A percentile compares a stretch with the other conserved stretches of the same genome.
Evolutionary conservation across 2,113 vertebrate species (phyloP).

Genomic region (Litocranius walleri): DNA sequence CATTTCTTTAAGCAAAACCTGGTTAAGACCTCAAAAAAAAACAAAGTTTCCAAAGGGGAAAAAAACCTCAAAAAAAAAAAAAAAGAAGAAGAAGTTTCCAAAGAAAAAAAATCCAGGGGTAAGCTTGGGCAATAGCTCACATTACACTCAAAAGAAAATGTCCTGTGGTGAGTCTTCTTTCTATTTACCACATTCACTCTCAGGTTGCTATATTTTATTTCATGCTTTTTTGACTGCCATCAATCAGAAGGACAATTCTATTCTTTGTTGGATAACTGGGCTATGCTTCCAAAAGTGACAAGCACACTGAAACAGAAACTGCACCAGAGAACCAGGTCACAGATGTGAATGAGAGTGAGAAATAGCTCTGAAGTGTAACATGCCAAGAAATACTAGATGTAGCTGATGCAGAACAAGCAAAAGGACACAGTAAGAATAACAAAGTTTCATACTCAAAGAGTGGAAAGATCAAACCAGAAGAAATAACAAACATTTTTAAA

Average conservation of each 20-base stretch:
- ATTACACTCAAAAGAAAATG: conserved; percentile 22
- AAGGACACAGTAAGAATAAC: neutral
- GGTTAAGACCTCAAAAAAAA: neutral
- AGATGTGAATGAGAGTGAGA: conserved; percentile 37
- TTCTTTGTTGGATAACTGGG: conserved; percentile 49
- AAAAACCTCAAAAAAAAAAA: neutral
- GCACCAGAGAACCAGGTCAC: conserved; percentile 51
- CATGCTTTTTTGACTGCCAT: conserved; percentile 42
- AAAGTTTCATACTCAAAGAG: neutral
- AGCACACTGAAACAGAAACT: conserved; percentile 50
- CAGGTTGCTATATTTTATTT: conserved; percentile 37
- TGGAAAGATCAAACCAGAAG: neutral
- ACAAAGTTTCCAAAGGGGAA: no score
- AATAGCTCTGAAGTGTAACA: conserved; percentile 15
- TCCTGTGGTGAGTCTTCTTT: neutral
- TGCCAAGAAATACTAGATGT: conserved; percentile 41
- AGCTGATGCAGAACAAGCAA: neutral
- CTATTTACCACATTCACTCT: conserved; percentile 30
- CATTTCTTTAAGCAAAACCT: conserved; percentile 22
- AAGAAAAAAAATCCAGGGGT: neutral
- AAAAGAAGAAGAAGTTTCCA: neutral
- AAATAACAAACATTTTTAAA: conserved; percentile 16
- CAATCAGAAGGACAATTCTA: conserved; percentile 48
- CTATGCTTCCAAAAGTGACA: conserved; percentile 25
- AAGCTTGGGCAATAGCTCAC: neutral